These are phyloP conservation scores for Isoperla grammatica DNA, from an alignment of 2,888 invertebrate species.

Conservation along the genomic window DNA sequence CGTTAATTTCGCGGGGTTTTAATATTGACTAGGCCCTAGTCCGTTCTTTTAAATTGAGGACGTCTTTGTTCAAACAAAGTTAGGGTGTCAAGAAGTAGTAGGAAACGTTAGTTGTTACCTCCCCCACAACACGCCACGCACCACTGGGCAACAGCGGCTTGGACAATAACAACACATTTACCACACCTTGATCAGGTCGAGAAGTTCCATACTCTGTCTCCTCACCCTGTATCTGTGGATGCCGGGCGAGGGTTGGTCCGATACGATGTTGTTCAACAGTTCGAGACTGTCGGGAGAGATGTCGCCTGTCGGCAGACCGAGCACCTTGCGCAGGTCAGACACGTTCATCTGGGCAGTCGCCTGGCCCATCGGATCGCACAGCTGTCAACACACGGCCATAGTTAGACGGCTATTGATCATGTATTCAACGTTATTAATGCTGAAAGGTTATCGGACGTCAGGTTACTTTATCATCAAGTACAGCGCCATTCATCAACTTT, in stretches of 20 bases:
- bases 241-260: slow-evolving; percentile 35
- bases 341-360: slow-evolving; percentile 93
- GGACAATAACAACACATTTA: background rate
- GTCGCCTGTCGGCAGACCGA: slow-evolving; percentile 62
- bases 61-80: too few species aligned
- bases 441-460: background rate
- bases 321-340: slow-evolving; percentile 75
- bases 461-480: background rate
- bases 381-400: slow-evolving; percentile 45
- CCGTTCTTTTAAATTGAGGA: too few species aligned
- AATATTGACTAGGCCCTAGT: too few species aligned
- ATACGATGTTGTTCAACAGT: slow-evolving; percentile 33
- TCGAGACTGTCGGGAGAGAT: slow-evolving; percentile 41
- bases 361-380: slow-evolving; percentile 86
- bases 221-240: slow-evolving; percentile 57
- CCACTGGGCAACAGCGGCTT: background rate
- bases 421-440: background rate
- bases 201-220: slow-evolving; percentile 92
- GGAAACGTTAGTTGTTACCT: too few species aligned
- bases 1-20: too few species aligned
- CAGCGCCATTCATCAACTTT: background rate
- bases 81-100: too few species aligned
- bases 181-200: slow-evolving; percentile 72
- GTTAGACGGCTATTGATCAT: too few species aligned
- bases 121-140: too few species aligned